A percentile compares a stretch with the other conserved stretches of the same genome.
These are phyloP conservation scores for Phenganax stokvisi DNA, from an alignment of 92 coral and sea anemone species.

Conservation along the genomic window DNA sequence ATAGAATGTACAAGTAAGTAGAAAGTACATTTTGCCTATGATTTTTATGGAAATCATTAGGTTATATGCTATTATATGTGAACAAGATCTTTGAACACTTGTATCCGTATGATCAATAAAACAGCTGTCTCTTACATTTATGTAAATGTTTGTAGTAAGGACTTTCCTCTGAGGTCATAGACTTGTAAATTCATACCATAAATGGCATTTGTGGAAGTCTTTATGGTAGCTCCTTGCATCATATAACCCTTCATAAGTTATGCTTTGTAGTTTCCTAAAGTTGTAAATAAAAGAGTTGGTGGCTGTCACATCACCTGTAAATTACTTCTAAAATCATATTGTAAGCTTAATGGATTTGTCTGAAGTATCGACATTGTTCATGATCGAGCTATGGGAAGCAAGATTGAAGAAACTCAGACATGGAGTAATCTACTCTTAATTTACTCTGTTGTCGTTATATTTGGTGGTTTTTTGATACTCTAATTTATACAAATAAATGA, in stretches of 20 bases:
- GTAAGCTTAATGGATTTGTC: slow-evolving; percentile 23
- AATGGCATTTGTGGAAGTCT: slow-evolving; percentile 28
- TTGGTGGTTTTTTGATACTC: background rate
- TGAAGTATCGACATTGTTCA: slow-evolving; percentile 20
- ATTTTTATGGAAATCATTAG: background rate
- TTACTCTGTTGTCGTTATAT: background rate
- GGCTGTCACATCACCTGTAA: background rate
- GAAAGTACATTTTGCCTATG: background rate
- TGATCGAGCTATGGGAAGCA: slow-evolving; percentile 33
- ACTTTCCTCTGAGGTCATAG: background rate
- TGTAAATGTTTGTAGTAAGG: background rate
- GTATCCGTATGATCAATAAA: background rate
- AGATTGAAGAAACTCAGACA: slow-evolving; percentile 27
- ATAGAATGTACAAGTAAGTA: background rate
- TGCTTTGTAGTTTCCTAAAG: background rate
- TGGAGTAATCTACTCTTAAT: slow-evolving; percentile 27
- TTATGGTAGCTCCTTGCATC: slow-evolving; percentile 2
- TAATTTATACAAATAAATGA: background rate
- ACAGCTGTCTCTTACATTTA: background rate
- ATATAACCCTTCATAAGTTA: background rate
- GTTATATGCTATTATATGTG: background rate
- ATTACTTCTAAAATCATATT: background rate
- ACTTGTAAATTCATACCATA: slow-evolving; percentile 8
- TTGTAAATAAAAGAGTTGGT: background rate
- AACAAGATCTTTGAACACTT: background rate